Evolutionary conservation across 2,797 vertebrate species (phyloP), one percentile per base, ranked within the genome.

Genomic region (Poecilia wingei): DNA sequence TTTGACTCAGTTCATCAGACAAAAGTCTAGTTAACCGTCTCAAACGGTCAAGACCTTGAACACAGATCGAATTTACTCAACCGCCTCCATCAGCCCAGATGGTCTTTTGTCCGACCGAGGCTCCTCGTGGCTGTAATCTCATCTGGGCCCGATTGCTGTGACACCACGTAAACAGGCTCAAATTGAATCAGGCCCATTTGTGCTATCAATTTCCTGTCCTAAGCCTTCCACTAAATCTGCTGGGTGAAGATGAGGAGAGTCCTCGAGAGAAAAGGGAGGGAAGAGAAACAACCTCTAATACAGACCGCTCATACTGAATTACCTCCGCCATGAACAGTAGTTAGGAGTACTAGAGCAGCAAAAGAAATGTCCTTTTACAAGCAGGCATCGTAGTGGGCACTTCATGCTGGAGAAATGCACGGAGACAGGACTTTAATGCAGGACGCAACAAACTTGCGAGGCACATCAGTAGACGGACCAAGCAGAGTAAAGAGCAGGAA

Each of bases 151-250:
- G 89, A 92, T 89, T 86, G 86, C 83, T 80, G 87, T 33, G 85
- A 90, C 90, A 93, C 86, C 71, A 76, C 46, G 59, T 80, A 88
- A 86, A 55, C 82, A 81, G 74, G 39, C 83, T 87, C 74, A 73
- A 88, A 93, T 91, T 87, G 71, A 92, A 92, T 94, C 89, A 91
- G 77, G 77, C 59, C 83, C 86, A 81, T 88, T 88, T 87, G 64
- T 76, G 78, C 79, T 59, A 88, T 92, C 88, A 91, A 91, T 90
- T 91, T 90, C 87, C 87, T 87, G 87, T 91, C 64, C 36, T 33
- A 10, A 77, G 84, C 72, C 84, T 81, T 72, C 80, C 49, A 12
- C 88, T 86, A 59, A 84, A 81, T 76, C 81, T 81, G 68, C 4
- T 22, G 82, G 83, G 86, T 25, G 53, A 84, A 76, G 78, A 57